Evolutionary conservation across 2,113 vertebrate species (phyloP).

Genomic region (Girardinichthys multiradiatus): DNA sequence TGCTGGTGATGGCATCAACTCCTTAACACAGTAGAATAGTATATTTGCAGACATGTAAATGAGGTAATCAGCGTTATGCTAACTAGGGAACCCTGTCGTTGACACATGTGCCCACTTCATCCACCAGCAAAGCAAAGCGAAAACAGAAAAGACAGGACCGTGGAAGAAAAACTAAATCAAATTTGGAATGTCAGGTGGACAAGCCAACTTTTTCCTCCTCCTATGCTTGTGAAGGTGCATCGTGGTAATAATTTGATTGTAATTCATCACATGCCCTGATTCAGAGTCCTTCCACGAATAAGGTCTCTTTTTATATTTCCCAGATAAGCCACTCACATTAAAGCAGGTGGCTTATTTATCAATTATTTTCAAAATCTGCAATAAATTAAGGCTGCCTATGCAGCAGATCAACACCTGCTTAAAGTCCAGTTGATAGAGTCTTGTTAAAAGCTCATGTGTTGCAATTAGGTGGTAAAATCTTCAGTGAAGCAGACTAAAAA

Average conservation of each 20-base stretch:
- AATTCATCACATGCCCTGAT: slow-evolving; percentile 77
- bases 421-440: slow-evolving; percentile 71
- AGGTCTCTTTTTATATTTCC: slow-evolving; percentile 57
- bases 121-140: slow-evolving; percentile 63
- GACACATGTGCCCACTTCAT: slow-evolving; percentile 64
- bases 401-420: slow-evolving; percentile 67
- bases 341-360: slow-evolving; percentile 56
- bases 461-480: slow-evolving; percentile 68
- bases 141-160: slow-evolving; percentile 62
- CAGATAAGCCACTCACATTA: slow-evolving; percentile 70
- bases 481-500: slow-evolving; percentile 71
- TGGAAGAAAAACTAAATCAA: slow-evolving; percentile 48
- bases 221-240: slow-evolving; percentile 65
- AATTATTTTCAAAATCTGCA: slow-evolving; percentile 10
- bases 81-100: slow-evolving; percentile 79
- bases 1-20: slow-evolving; percentile 82
- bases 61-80: slow-evolving; percentile 82
- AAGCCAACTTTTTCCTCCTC: slow-evolving; percentile 46
- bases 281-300: slow-evolving; percentile 59
- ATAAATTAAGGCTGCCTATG: slow-evolving; percentile 69
- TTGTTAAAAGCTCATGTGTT: slow-evolving; percentile 74
- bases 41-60: slow-evolving; percentile 84
- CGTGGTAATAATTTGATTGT: slow-evolving; percentile 74
- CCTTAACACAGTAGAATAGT: slow-evolving; percentile 79
- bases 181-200: slow-evolving; percentile 78